Base-by-base conservation (phyloP, 2,888 invertebrate species). In the Balanococcus diminutus region DNA sequence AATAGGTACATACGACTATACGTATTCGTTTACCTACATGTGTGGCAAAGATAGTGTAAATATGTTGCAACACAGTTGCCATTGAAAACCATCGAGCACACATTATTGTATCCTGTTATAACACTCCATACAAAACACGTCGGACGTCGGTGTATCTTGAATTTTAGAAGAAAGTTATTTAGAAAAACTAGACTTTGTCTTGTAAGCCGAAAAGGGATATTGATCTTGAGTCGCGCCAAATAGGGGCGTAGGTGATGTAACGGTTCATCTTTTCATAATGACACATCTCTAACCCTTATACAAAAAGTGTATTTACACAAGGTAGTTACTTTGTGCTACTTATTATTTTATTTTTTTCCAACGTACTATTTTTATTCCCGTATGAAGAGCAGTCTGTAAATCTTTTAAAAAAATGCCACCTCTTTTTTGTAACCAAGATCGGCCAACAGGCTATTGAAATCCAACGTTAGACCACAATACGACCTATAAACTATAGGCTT, bases 171-270 rank as follows among this genome's bases (percentile, higher is more conserved):
- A 72, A 72, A 72, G 72, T 72, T 72, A 31, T n/a, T 32, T n/a
- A 28, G 31, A 72, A 72, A 72, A 72, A 72, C 28, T 28, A 32
- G 72, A 46, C 46, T 61, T 25, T 9, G 22, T 61, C 72, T 72
- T 32, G 72, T 32, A 72, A 72, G 32, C 28, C 72, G 31, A 72
- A 72, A 72, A 72, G 72, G 61, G 61, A 61, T 61, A 61, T 61
- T 61, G 61, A 61, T 61, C 61, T 61, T 25, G 61, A 61, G 61
- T 61, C 61, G 61, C 72, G 72, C 72, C 72, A 72, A 72, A 72
- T 31, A 32, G 72, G 72, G 72, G 72, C 72, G 72, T 72, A 72
- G 72, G 72, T 72, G 72, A 31, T 72, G 72, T 72, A 72, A 72
- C 72, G 72, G 72, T 72, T 72, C 32, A 28, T 31, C 31, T 16